Percentiles rank a stretch among this genome's conserved stretches.
Conservation (phyloP, 2,888 invertebrate species). For the Agelastica alni region DNA sequence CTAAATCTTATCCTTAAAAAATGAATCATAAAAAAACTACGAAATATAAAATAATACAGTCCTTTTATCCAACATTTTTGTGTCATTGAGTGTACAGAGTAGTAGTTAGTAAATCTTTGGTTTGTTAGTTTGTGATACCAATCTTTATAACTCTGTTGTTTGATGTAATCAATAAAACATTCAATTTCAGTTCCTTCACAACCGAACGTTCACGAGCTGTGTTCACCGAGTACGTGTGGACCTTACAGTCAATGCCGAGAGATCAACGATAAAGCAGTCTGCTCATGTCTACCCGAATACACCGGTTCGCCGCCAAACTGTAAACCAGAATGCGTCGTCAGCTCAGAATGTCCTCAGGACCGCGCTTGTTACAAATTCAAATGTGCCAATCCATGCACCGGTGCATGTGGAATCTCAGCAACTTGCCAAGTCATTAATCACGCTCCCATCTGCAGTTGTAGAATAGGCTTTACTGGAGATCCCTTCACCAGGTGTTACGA, state of each 20-base stretch:
- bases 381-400: conserved; percentile 74
- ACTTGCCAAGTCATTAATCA: conserved; percentile 76
- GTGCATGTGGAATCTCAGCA: conserved; percentile 75
- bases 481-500: conserved; percentile 72
- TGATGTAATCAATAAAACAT: no score
- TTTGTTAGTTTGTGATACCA: no score
- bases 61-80: no score
- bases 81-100: no score
- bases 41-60: no score
- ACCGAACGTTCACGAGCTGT: conserved; percentile 62
- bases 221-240: conserved; percentile 76
- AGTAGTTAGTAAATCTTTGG: no score
- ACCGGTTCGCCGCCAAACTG: conserved; percentile 75
- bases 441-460: conserved; percentile 76
- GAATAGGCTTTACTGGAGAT: conserved; percentile 67
- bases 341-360: conserved; percentile 73
- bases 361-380: conserved; percentile 76
- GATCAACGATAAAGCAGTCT: conserved; percentile 70
- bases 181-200: conserved; percentile 40
- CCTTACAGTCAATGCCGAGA: conserved; percentile 73
- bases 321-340: conserved; percentile 76
- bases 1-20: no score
- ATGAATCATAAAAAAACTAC: no score
- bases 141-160: no score
- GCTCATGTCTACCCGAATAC: conserved; percentile 72